Evolutionary conservation across 2,797 vertebrate species (phyloP), one percentile per base, ranked within the genome.

Genomic region (Rhynchotus rufescens): DNA sequence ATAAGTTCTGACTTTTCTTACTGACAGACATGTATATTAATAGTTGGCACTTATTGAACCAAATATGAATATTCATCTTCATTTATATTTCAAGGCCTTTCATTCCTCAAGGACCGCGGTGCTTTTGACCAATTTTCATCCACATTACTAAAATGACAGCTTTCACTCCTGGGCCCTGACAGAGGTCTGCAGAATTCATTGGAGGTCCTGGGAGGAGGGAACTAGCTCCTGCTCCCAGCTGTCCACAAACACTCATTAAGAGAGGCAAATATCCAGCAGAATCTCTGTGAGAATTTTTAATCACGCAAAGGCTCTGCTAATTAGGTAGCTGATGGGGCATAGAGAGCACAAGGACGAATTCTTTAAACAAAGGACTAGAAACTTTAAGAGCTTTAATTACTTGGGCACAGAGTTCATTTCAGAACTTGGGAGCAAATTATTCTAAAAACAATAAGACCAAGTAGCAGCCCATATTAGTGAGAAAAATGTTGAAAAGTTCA

Each of bases 21-120:
- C 98, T 98, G 98, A 99, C 98, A 98, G 98, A 99, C 98, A 98
- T 99, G 98, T 99, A 99, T 99, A 99, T 99, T 99, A 99, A 99
- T 98, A 99, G 98, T 99, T 99, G 98, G 98, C 98, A 98, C 98
- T 99, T 98, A 98, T 98, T 98, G 98, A 98, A 98, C 98, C 97
- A 98, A 99, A 99, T 99, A 99, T 99, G 99, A 99, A 99, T 99
- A 99, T 99, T 99, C 99, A 99, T 99, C 98, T 98, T 99, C 99
- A 99, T 99, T 99, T 99, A 99, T 99, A 99, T 99, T 99, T 99
- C 98, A 99, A 99, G 98, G 98, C 98, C 98, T 98, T 98, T 98
- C 98, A 98, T 97, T 98, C 99, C 98, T 98, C 96, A 96, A 98
- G 98, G 99, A 98, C 97, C 97, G 95, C 95, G 81, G 98, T 96